phyloP scores from a whole-genome alignment of 2,888 invertebrate species.

The Trichogramma evanescens region DNA sequence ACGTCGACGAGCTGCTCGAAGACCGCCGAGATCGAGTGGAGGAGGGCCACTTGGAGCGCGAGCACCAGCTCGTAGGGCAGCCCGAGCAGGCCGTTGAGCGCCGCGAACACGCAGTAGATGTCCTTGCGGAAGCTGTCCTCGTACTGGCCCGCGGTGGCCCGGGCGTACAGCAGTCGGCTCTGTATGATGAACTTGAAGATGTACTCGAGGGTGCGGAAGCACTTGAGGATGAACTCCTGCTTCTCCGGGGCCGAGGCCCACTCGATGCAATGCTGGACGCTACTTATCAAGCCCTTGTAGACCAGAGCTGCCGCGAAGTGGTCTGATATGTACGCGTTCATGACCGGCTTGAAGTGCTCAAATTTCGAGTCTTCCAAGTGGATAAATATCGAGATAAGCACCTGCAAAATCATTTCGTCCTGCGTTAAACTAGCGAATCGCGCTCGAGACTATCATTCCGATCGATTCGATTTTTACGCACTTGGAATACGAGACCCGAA shows the following conservation, averaged over 20 bases:
- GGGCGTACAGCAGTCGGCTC: conserved; percentile 73
- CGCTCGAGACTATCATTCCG: too few species aligned
- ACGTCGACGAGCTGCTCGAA: conserved; percentile 74
- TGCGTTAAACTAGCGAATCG: too few species aligned
- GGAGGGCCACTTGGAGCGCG: conserved; percentile 73
- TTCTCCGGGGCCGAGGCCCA: conserved; percentile 79
- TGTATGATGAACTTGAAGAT: conserved; percentile 90
- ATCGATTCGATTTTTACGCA: conserved; percentile 2
- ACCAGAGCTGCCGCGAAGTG: conserved; percentile 93
- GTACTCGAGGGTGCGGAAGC: conserved; percentile 83
- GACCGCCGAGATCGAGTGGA: conserved; percentile 76
- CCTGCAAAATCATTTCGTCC: conserved; percentile 49
- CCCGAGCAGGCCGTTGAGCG: conserved; percentile 69
- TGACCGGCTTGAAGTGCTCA: conserved; percentile 88
- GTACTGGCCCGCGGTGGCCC: conserved; percentile 81
- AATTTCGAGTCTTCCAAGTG: conserved; percentile 84
- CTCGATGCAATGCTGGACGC: conserved; percentile 84
- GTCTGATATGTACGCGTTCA: conserved; percentile 88
- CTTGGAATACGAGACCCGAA: conserved; percentile 83
- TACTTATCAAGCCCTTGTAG: conserved; percentile 82
- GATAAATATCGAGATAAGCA: conserved; percentile 86
- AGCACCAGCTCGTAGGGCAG: conserved; percentile 68
- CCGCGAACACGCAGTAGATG: conserved; percentile 71
- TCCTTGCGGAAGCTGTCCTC: conserved; percentile 82
- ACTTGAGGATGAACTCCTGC: conserved; percentile 83